Percentiles rank a stretch among this genome's conserved stretches.
phyloP scores from a whole-genome alignment of 2,113 vertebrate species.

The Oxyruncus cristatus region DNA sequence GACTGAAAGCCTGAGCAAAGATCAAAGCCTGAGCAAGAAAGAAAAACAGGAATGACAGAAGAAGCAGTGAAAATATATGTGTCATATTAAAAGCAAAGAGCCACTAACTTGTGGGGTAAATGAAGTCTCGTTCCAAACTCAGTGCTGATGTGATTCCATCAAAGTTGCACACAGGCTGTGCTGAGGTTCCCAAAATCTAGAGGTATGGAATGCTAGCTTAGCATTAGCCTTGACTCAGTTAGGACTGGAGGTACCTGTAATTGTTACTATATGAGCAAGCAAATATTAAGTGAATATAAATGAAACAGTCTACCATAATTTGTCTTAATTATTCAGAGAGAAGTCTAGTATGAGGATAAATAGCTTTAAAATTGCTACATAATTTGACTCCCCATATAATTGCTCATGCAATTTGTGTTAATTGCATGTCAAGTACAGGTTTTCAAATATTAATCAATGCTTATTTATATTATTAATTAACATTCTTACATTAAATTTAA shows the following conservation, averaged over 20 bases:
- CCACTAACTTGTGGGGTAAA: not conserved
- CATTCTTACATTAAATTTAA: constrained; percentile 45
- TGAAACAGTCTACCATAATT: constrained; percentile 51
- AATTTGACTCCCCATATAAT: constrained; percentile 70
- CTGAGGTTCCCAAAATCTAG: not conserved
- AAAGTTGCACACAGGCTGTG: not conserved
- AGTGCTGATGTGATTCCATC: not conserved
- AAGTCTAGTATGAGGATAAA: constrained; percentile 59
- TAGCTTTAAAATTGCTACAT: constrained; percentile 62
- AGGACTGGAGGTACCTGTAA: not conserved
- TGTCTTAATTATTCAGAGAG: constrained; percentile 60
- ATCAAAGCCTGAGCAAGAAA: not conserved
- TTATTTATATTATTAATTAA: constrained; percentile 64
- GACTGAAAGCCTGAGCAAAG: not conserved
- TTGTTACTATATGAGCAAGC: not conserved
- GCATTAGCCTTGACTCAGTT: not conserved
- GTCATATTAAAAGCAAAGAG: not conserved
- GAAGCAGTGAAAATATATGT: not conserved
- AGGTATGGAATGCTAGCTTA: not conserved
- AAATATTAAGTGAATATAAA: constrained; percentile 42
- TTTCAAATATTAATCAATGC: constrained; percentile 65
- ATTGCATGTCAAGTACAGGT: constrained; percentile 67
- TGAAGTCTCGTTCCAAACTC: not conserved
- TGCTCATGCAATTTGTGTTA: constrained; percentile 73
- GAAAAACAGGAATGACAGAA: not conserved